Base-by-base conservation (phyloP, 1,140 invertebrate genomes). In the Octopus sinensis region DNA sequence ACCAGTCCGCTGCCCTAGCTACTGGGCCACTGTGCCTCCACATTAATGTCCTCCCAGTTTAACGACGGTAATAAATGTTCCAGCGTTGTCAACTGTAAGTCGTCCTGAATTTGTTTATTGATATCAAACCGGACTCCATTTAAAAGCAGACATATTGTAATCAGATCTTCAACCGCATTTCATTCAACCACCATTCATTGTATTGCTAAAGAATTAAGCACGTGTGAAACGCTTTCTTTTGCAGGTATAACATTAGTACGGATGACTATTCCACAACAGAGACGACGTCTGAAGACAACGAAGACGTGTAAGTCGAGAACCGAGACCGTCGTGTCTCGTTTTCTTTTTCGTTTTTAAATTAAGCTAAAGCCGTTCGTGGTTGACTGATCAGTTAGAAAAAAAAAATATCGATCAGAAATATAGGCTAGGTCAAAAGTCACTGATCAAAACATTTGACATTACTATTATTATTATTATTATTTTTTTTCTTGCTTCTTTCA, bases 161-260 rank as follows among this genome's bases (percentile, higher is more conserved):
- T 23, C 23, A 23, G 23, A 23, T 23, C 23, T 23, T 23, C 23
- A 23, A 23, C 23, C 23, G 23, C 23, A 23, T 23, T 23, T 23
- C 23, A 23, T 23, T 23, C 23, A 23, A 23, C 23, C 23, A 23
- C 23, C 23, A 23, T 23, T 23, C 23, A 23, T 23, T 23, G 23
- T 23, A 23, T 23, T 23, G 23, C 23, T 23, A 23, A 23, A 23
- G 23, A 23, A 23, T 0, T 23, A 23, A 23, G 23, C 23, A 23
- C 23, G 23, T 23, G 23, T 23, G 23, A 23, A 23, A 23, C 23
- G 23, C 23, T 23, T 82, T 73, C 54, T 17, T 79, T 82, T 86
- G n/a, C 83, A 90, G 90, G 76, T 91, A 90, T 83, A 91, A 91
- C 81, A 88, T 91, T 68, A 86, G 86, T 51, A 90, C 90, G 53